These are phyloP conservation scores for Entomobrya multifasciata DNA, from an alignment of 2,888 invertebrate genomes.

Conservation along the genomic window DNA sequence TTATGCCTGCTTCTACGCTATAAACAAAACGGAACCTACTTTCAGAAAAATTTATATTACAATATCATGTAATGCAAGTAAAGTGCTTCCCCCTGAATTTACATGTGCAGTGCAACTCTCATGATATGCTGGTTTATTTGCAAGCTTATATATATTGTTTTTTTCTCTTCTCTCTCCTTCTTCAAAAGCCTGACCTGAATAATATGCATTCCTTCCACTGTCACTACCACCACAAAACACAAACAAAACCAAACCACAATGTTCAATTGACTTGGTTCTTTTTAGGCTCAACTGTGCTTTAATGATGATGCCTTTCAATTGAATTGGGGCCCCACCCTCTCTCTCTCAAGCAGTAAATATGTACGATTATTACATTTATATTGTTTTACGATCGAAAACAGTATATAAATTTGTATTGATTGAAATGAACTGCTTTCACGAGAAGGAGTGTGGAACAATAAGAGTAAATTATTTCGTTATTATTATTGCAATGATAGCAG, in stretches of 20 bases:
- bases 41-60: too few relatives aligned
- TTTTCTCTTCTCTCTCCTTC: not conserved
- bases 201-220: conserved; percentile 33
- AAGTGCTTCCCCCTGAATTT: too few relatives aligned
- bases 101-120: too few relatives aligned
- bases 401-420: not conserved
- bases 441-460: conserved; percentile 9
- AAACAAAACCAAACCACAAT: conserved; percentile 2
- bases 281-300: not conserved
- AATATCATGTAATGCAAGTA: not conserved
- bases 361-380: not conserved
- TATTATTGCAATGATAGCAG: too few relatives aligned
- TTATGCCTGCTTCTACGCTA: not conserved
- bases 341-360: not conserved
- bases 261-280: conserved; percentile 5
- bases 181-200: conserved; percentile 39
- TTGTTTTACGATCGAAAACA: not conserved
- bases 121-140: too few relatives aligned
- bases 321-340: conserved; percentile 17
- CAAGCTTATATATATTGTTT: too few relatives aligned
- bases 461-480: conserved; percentile 4
- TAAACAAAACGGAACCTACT: not conserved
- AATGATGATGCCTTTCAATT: not conserved
- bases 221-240: too few relatives aligned
- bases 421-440: conserved; percentile 13